A percentile compares a stretch with the other conserved stretches of the same genome.
Evolutionary conservation across 2,113 vertebrate species (phyloP).

Genomic region (Labeo rohita): DNA sequence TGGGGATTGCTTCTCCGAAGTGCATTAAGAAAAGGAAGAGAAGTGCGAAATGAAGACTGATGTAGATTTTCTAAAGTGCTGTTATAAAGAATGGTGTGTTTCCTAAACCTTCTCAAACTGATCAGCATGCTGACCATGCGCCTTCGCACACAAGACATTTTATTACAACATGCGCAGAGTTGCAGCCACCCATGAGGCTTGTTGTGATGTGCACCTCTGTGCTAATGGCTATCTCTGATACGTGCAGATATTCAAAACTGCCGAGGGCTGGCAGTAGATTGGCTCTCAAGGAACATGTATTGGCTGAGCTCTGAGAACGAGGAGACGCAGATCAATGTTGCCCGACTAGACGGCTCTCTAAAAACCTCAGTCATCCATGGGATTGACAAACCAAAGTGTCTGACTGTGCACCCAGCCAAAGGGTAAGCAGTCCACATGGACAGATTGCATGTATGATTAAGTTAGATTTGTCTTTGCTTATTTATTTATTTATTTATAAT

Average conservation of each 20-base stretch:
- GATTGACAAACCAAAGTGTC: constrained; percentile 95
- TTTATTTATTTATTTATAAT: neutral
- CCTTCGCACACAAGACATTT: constrained; percentile 14
- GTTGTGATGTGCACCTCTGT: constrained; percentile 4
- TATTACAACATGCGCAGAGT: neutral
- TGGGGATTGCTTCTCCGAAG: constrained; percentile 18
- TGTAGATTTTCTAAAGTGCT: neutral
- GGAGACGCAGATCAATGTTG: constrained; percentile 98
- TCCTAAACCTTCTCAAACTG: neutral
- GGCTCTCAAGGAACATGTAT: constrained; percentile 97
- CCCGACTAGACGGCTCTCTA: constrained; percentile 94
- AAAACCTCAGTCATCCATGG: constrained; percentile 98
- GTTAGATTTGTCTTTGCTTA: neutral
- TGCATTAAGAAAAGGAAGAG: constrained; percentile 28
- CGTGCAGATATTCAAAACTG: constrained; percentile 91
- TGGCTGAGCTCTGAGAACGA: constrained; percentile 99
- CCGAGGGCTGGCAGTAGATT: constrained; percentile 93
- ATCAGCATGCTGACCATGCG: constrained; percentile 1
- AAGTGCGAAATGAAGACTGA: constrained; percentile 9
- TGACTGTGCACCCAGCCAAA: constrained; percentile 92
- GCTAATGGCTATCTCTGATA: constrained; percentile 58
- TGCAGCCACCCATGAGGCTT: constrained; percentile 2
- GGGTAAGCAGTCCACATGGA: constrained; percentile 85
- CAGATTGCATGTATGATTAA: constrained; percentile 36
- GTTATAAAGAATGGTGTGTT: neutral